Conservation (phyloP, 1,140 invertebrate genomes). For the Amyelois transitella region DNA sequence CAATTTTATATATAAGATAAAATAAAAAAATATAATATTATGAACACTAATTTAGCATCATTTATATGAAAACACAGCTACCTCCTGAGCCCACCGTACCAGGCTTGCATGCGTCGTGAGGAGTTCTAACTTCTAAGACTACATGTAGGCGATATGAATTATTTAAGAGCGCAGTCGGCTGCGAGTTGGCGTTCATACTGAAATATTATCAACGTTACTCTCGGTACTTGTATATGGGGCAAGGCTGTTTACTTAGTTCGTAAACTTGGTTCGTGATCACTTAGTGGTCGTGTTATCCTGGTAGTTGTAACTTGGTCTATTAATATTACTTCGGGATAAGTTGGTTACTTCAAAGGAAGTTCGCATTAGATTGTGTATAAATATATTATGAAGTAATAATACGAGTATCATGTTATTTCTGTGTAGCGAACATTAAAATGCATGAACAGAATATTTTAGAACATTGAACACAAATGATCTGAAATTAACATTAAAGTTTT, state of each 20-base stretch:
- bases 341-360: too few species aligned
- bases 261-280: neutral
- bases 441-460: too few species aligned
- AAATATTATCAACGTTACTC: constrained; percentile 28
- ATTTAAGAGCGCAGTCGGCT: constrained; percentile 26
- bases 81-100: constrained; percentile 4
- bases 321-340: neutral
- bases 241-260: constrained; percentile 23
- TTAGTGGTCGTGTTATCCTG: neutral
- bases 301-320: neutral
- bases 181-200: constrained; percentile 16
- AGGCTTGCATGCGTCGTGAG: constrained; percentile 11
- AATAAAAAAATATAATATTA: too few species aligned
- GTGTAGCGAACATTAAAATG: too few species aligned
- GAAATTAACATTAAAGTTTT: too few species aligned
- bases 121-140: neutral
- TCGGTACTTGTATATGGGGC: constrained; percentile 22
- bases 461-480: too few species aligned
- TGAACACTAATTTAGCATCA: too few species aligned
- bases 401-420: too few species aligned
- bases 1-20: too few species aligned
- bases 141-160: constrained; percentile 31
- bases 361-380: too few species aligned
- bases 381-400: too few species aligned
- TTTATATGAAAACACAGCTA: too few species aligned